Conservation (phyloP, 2,113 vertebrate species). For the Grammomys dolichurus region DNA sequence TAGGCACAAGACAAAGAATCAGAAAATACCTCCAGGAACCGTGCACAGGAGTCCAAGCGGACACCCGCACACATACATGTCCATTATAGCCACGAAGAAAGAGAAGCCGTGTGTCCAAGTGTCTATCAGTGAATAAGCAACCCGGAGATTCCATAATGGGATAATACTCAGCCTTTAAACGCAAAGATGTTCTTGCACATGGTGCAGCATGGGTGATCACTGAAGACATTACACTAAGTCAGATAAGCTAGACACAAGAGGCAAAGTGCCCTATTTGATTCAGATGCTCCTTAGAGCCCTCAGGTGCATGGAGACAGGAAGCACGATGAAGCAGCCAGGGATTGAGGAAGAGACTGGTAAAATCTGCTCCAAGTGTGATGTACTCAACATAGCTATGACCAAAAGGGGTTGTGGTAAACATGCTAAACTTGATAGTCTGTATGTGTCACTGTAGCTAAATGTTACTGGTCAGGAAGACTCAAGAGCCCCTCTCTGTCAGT, state of each 20-base stretch:
- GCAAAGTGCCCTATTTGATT: no score
- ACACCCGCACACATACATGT: neutral
- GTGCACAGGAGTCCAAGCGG: neutral
- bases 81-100: no score
- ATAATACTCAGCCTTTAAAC: neutral
- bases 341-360: neutral
- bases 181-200: neutral
- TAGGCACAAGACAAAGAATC: no score
- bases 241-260: neutral
- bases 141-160: fast-evolving
- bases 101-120: no score
- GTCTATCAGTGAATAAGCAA: neutral
- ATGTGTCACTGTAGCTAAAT: neutral
- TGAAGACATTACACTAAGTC: neutral
- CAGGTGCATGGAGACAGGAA: neutral
- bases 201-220: fast-evolving
- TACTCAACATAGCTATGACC: neutral
- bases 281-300: neutral
- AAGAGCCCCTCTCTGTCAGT: neutral
- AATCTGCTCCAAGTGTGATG: neutral
- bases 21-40: neutral
- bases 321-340: neutral
- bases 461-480: neutral
- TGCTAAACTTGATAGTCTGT: no score
- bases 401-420: neutral